These are phyloP conservation scores for Tetramorium alpestre DNA, from an alignment of 1,140 invertebrate species.

Conservation along the genomic window DNA sequence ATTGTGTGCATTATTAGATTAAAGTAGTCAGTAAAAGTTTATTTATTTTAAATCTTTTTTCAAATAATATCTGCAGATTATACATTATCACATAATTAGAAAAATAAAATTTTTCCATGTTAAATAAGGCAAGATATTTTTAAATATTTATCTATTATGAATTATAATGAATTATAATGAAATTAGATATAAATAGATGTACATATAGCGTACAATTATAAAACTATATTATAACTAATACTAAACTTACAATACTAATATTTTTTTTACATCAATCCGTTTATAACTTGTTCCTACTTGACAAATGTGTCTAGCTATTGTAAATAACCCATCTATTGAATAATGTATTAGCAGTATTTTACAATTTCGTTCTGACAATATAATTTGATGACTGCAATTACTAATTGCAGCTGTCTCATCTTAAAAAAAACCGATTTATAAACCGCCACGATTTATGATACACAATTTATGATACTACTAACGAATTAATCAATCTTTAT, in stretches of 20 bases:
- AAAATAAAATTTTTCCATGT: neutral
- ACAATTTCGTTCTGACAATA: neutral
- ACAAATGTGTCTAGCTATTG: neutral
- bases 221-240: neutral
- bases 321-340: neutral
- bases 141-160: neutral
- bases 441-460: neutral
- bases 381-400: neutral
- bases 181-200: neutral
- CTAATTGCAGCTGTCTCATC: neutral
- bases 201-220: neutral
- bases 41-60: neutral
- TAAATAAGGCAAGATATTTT: neutral
- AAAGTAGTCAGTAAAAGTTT: neutral
- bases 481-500: neutral
- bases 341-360: neutral
- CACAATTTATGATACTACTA: neutral
- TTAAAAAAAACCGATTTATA: slow-evolving; percentile 1
- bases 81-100: neutral
- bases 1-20: neutral
- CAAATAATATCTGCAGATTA: neutral
- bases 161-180: neutral
- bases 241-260: neutral
- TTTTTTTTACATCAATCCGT: neutral
- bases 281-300: neutral